phyloP scores from a whole-genome alignment of 1,140 invertebrate species.

The Condylostylus longicornis region DNA sequence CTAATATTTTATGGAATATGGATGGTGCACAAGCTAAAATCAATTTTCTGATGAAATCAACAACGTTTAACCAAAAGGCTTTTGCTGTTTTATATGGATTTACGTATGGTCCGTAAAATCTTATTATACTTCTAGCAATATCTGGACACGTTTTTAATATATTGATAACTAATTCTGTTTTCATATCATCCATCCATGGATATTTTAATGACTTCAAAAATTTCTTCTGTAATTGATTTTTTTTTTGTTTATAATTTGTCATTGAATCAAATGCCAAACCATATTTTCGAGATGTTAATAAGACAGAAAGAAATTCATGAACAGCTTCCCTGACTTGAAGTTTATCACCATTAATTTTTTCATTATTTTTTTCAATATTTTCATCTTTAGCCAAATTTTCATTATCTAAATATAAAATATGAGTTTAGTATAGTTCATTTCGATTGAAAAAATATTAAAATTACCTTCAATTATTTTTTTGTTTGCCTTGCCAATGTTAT shows the following conservation, averaged over 20 bases:
- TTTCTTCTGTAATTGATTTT: conserved; percentile 22
- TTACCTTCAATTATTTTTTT: too few relatives aligned
- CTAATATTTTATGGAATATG: conserved; percentile 20
- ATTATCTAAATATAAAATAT: conserved; percentile 9
- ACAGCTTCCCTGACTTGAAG: conserved; percentile 40
- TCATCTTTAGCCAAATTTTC: too few relatives aligned
- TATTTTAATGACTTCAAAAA: conserved; percentile 14
- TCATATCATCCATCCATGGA: conserved; percentile 35
- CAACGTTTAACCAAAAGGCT: conserved; percentile 7
- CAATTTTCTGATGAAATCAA: conserved; percentile 14
- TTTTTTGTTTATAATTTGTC: conserved; percentile 18
- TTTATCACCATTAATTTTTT: too few relatives aligned
- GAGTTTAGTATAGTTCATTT: neutral
- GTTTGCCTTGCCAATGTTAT: too few relatives aligned
- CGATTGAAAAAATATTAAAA: conserved; percentile 27
- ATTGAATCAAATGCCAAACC: conserved; percentile 38
- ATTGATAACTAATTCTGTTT: conserved; percentile 45
- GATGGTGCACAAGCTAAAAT: conserved; percentile 22
- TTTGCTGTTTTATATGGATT: conserved; percentile 9
- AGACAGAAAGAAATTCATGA: conserved; percentile 46
- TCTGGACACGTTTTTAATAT: conserved; percentile 56
- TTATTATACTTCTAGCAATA: conserved; percentile 46
- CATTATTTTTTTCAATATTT: too few relatives aligned
- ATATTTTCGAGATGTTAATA: conserved; percentile 52
- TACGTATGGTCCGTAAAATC: conserved; percentile 11